These are phyloP conservation scores for Sebastes alutus DNA, from an alignment of 2,797 vertebrate genomes.

Conservation along the genomic window DNA sequence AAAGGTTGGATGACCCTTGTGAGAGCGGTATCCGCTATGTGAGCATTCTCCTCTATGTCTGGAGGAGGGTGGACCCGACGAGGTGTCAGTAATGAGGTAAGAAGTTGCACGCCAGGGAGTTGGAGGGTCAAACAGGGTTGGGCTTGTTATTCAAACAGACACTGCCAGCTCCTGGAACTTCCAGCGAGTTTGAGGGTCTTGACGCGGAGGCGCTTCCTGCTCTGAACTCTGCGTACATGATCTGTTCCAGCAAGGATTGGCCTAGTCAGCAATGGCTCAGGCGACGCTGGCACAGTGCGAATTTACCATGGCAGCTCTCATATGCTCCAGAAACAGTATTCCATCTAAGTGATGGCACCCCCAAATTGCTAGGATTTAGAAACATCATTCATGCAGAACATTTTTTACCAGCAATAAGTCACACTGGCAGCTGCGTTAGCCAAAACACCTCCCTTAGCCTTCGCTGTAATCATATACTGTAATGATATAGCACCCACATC, in stretches of 20 bases:
- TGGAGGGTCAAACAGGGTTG: constrained; percentile 59
- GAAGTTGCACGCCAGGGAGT: constrained; percentile 53
- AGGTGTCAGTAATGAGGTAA: constrained; percentile 71
- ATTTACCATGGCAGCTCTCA: constrained; percentile 40
- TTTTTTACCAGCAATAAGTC: constrained; percentile 52
- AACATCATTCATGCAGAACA: constrained; percentile 48
- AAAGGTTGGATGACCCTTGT: constrained; percentile 55
- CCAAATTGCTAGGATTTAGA: constrained; percentile 44
- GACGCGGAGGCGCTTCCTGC: constrained; percentile 65
- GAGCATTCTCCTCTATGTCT: constrained; percentile 33
- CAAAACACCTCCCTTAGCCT: constrained; percentile 54
- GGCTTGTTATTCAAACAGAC: constrained; percentile 65
- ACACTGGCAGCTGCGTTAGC: constrained; percentile 43
- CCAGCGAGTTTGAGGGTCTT: constrained; percentile 37
- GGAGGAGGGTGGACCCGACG: constrained; percentile 45
- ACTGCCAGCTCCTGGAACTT: constrained; percentile 35
- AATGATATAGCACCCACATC: constrained; percentile 60
- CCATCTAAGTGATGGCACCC: constrained; percentile 24
- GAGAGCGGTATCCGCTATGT: constrained; percentile 44
- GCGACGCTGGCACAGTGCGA: neutral
- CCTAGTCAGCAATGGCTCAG: constrained; percentile 23
- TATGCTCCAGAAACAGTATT: constrained; percentile 26
- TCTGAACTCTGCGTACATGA: constrained; percentile 19
- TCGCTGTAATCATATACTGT: constrained; percentile 55
- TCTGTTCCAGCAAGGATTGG: constrained; percentile 36